phyloP scores from a whole-genome alignment of 2,888 invertebrate species.

The Choreutis nemorana region DNA sequence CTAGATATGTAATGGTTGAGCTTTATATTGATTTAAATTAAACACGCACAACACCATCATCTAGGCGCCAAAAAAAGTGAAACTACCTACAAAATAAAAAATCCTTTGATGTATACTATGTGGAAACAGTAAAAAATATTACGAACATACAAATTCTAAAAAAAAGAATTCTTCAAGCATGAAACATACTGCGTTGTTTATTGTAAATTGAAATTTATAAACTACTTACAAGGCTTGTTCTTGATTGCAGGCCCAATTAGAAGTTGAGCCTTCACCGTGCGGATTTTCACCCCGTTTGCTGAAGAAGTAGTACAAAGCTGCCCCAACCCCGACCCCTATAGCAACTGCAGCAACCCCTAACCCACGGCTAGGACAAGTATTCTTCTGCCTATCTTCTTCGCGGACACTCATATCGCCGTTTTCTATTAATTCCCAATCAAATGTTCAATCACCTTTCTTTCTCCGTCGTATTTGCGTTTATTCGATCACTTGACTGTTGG shows the following conservation, averaged over 20 bases:
- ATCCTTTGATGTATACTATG: not conserved
- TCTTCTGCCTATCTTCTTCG: slow-evolving; percentile 38
- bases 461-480: too few relatives aligned
- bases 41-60: too few relatives aligned
- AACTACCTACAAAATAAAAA: too few relatives aligned
- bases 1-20: too few relatives aligned
- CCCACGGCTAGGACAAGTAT: slow-evolving; percentile 37
- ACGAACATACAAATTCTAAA: not conserved
- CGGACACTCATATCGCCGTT: slow-evolving; percentile 50
- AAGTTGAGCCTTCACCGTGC: slow-evolving; percentile 29
- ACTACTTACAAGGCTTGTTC: slow-evolving; percentile 25
- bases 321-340: slow-evolving; percentile 50
- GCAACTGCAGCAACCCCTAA: slow-evolving; percentile 48
- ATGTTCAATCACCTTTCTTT: too few relatives aligned
- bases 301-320: slow-evolving; percentile 51
- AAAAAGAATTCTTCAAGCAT: not conserved
- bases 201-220: slow-evolving; percentile 8
- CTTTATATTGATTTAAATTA: too few relatives aligned
- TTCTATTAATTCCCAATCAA: too few relatives aligned
- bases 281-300: slow-evolving; percentile 37
- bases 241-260: slow-evolving; percentile 28
- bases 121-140: not conserved
- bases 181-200: too few relatives aligned
- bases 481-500: too few relatives aligned
- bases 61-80: too few relatives aligned